phyloP scores from a whole-genome alignment of 2,113 vertebrate species.

The Rattus norvegicus region DNA sequence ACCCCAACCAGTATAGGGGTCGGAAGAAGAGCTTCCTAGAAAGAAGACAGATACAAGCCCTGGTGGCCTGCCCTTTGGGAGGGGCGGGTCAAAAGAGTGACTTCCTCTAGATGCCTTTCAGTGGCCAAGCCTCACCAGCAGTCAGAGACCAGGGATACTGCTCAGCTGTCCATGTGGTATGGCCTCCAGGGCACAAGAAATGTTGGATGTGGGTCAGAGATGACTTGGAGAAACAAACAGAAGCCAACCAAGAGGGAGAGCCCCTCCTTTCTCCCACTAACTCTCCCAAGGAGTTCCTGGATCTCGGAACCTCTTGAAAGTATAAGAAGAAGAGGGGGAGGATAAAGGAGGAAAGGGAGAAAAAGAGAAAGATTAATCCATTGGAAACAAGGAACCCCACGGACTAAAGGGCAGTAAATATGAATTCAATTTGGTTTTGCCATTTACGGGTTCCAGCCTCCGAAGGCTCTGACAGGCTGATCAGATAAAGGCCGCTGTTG shows the following conservation, averaged over 20 bases:
- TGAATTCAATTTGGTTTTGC: conserved; percentile 81
- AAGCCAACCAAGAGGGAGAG: neutral
- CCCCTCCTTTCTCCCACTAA: neutral
- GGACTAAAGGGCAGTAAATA: conserved; percentile 79
- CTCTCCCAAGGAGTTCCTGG: neutral
- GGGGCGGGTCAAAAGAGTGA: too few species aligned
- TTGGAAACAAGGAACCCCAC: conserved; percentile 73
- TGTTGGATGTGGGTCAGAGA: neutral
- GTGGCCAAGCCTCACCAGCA: neutral
- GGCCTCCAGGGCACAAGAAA: rapidly evolving
- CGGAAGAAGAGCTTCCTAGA: rapidly evolving
- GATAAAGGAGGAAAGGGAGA: neutral
- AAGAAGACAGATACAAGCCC: neutral
- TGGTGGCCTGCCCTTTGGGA: neutral
- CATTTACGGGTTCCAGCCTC: conserved; percentile 78
- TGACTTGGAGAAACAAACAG: neutral
- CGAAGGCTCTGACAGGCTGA: conserved; percentile 77
- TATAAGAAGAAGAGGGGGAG: neutral
- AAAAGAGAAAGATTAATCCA: conserved; percentile 70
- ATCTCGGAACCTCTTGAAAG: neutral
- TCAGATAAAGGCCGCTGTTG: conserved; percentile 80
- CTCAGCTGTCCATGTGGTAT: rapidly evolving
- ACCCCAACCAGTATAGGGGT: neutral
- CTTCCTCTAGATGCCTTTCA: neutral
- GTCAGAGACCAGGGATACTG: neutral